Evolutionary conservation across 2,888 invertebrate genomes (phyloP).

Genomic region (Drepanosiphum platanoidis): DNA sequence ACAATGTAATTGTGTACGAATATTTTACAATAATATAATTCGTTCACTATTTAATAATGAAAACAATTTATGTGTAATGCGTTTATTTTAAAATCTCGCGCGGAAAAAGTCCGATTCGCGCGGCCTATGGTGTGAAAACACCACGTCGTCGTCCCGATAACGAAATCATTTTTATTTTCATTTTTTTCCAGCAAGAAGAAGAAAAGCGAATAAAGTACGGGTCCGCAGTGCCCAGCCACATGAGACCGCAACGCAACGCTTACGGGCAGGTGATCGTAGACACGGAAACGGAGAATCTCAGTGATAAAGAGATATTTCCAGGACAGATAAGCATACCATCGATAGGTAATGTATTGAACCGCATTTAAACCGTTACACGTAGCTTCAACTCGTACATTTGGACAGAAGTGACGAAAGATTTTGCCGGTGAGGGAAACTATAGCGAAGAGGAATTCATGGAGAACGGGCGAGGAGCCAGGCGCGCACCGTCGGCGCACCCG

Average conservation of each 20-base stretch:
- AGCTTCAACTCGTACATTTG: slow-evolving; percentile 64
- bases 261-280: slow-evolving; percentile 76
- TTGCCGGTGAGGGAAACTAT: slow-evolving; percentile 75
- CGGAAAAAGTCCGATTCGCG: too few species aligned
- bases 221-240: slow-evolving; percentile 69
- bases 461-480: slow-evolving; percentile 68
- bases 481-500: slow-evolving; percentile 44
- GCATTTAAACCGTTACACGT: not conserved
- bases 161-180: not conserved
- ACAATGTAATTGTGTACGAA: too few species aligned
- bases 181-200: slow-evolving; percentile 37
- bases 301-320: slow-evolving; percentile 86
- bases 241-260: slow-evolving; percentile 65
- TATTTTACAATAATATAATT: too few species aligned
- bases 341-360: slow-evolving; percentile 68
- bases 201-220: slow-evolving; percentile 65
- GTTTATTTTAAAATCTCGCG: too few species aligned
- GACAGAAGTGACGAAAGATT: slow-evolving; percentile 85
- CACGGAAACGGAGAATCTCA: slow-evolving; percentile 81
- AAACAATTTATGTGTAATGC: too few species aligned
- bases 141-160: too few species aligned
- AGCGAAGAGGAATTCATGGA: slow-evolving; percentile 75
- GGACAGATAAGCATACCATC: slow-evolving; percentile 69
- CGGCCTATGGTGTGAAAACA: too few species aligned
- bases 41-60: too few species aligned